Conservation (phyloP, 2,888 invertebrate species). For the Pyrgus malvae region DNA sequence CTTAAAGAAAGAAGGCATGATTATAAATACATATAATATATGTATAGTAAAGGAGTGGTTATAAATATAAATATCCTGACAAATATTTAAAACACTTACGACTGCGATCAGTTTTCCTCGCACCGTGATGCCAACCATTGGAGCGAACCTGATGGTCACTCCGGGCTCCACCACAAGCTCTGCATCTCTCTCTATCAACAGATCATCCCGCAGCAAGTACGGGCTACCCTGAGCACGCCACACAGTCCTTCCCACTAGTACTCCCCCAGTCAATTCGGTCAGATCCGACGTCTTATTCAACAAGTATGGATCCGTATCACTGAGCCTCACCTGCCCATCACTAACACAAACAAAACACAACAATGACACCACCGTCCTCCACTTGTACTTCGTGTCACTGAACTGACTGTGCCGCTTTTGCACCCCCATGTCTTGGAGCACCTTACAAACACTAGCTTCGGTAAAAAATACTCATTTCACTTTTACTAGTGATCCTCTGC, state of each 20-base stretch:
- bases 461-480: slow-evolving; percentile 70
- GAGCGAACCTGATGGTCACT: slow-evolving; percentile 93
- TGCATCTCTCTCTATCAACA: slow-evolving; percentile 89
- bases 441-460: slow-evolving; percentile 50
- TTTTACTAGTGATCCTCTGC: slow-evolving; percentile 55
- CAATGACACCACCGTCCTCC: slow-evolving; percentile 69
- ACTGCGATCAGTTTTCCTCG: slow-evolving; percentile 93
- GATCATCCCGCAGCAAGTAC: slow-evolving; percentile 89
- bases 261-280: slow-evolving; percentile 85
- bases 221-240: slow-evolving; percentile 85
- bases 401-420: slow-evolving; percentile 78
- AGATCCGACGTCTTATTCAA: slow-evolving; percentile 66
- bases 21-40: no score
- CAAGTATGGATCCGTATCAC: slow-evolving; percentile 66
- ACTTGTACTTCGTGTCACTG: slow-evolving; percentile 78
- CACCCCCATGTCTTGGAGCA: slow-evolving; percentile 70
- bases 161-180: slow-evolving; percentile 94
- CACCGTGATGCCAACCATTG: slow-evolving; percentile 96
- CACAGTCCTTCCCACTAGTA: slow-evolving; percentile 80
- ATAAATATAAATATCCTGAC: no score
- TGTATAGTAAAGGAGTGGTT: no score
- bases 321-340: slow-evolving; percentile 55
- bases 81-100: slow-evolving; percentile 81
- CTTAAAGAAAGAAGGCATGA: no score
- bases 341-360: slow-evolving; percentile 53